phyloP scores from a whole-genome alignment of 1,140 invertebrate genomes.

The Eufriesea mexicana region DNA sequence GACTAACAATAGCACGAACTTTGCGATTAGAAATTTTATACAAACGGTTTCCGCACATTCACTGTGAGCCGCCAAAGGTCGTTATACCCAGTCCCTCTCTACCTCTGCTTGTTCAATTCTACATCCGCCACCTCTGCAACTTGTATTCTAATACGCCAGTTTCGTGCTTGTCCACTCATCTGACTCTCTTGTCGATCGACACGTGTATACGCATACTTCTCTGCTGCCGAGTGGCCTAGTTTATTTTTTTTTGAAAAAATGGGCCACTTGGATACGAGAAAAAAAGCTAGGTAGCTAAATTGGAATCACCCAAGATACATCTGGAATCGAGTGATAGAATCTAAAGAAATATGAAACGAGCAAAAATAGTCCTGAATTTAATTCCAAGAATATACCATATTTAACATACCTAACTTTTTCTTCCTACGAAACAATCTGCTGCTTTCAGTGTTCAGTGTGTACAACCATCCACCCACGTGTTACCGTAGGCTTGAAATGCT shows the following conservation, averaged over 20 bases:
- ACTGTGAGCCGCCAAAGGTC: slow-evolving; percentile 19
- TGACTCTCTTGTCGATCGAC: neutral
- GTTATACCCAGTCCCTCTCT: slow-evolving; percentile 33
- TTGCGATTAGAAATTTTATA: slow-evolving; percentile 38
- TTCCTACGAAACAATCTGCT: neutral
- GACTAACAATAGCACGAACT: slow-evolving; percentile 26
- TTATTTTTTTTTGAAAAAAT: slow-evolving; percentile 25
- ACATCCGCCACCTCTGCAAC: slow-evolving; percentile 24
- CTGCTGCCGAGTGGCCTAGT: neutral
- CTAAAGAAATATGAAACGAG: neutral
- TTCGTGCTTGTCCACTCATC: slow-evolving; percentile 3
- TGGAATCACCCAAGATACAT: neutral
- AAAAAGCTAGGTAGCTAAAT: neutral
- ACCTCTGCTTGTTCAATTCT: slow-evolving; percentile 10
- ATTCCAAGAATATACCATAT: neutral
- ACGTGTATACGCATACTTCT: neutral
- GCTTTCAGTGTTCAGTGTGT: slow-evolving; percentile 25
- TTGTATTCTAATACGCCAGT: neutral
- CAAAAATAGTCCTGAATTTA: neutral
- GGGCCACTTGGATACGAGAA: neutral
- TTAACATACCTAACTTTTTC: neutral
- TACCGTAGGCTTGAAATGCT: slow-evolving; percentile 27
- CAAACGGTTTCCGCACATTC: slow-evolving; percentile 32
- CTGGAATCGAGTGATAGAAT: neutral
- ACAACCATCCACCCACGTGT: slow-evolving; percentile 40